Evolutionary conservation across 2,888 invertebrate species (phyloP).

Genomic region (Volucella inflata): DNA sequence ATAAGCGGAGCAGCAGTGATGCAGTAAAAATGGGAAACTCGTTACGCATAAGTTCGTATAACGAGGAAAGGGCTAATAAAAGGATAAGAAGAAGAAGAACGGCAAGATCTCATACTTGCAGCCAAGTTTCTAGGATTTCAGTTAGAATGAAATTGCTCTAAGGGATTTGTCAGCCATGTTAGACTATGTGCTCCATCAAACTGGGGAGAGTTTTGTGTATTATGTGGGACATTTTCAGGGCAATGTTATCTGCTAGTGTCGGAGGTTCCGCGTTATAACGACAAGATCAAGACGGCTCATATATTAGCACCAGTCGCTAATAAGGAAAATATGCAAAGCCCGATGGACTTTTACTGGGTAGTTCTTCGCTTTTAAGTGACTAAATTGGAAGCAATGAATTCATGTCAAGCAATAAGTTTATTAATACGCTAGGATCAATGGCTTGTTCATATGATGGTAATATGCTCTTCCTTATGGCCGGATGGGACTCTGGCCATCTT

Average conservation of each 20-base stretch:
- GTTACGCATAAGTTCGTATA: too few species aligned
- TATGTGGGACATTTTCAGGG: constrained; percentile 89
- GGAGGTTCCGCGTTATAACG: constrained; percentile 87
- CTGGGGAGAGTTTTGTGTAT: constrained; percentile 87
- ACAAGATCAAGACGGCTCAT: constrained; percentile 87
- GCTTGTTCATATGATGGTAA: too few species aligned
- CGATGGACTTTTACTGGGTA: too few species aligned
- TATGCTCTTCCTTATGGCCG: constrained; percentile 80
- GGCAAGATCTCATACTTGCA: constrained; percentile 84
- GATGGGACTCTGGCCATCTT: constrained; percentile 81
- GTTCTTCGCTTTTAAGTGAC: constrained; percentile 80
- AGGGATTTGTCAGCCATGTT: constrained; percentile 93
- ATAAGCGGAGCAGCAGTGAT: too few species aligned
- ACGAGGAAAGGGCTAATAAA: too few species aligned
- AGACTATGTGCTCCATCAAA: constrained; percentile 87
- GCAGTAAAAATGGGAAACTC: too few species aligned
- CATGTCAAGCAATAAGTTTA: constrained; percentile 84
- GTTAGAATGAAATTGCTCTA: constrained; percentile 89
- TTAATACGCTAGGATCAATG: constrained; percentile 81
- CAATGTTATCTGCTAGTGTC: constrained; percentile 90
- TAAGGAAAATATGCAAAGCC: too few species aligned
- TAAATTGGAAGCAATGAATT: constrained; percentile 85
- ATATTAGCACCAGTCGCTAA: too few species aligned
- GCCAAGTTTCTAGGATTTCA: constrained; percentile 86
- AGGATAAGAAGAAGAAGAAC: too few species aligned